Percentiles rank a stretch among this genome's conserved stretches.
These are phyloP conservation scores for Agriotes lineatus DNA, from an alignment of 2,888 invertebrate species.

Conservation along the genomic window DNA sequence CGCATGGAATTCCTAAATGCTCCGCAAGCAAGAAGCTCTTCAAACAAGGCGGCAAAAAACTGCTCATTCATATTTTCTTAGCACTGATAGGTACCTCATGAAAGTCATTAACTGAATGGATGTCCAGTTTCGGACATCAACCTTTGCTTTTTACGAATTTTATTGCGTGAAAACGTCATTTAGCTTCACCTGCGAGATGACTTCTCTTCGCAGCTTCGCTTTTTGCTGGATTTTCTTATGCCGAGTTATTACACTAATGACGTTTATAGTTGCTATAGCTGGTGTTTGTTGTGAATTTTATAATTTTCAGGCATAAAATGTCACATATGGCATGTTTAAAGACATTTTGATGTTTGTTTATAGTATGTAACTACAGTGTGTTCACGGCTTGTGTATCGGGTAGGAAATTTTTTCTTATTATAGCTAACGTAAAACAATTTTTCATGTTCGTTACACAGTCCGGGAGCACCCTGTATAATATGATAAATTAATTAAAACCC, in stretches of 20 bases:
- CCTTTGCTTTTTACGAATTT: constrained; percentile 11
- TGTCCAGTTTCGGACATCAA: constrained; percentile 17
- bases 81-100: constrained; percentile 1
- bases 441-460: too few species aligned
- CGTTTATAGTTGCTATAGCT: too few species aligned
- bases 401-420: too few species aligned
- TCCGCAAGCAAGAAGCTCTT: background rate
- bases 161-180: constrained; percentile 5
- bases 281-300: too few species aligned
- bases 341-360: too few species aligned
- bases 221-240: background rate
- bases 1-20: constrained; percentile 1
- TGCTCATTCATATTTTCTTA: constrained; percentile 12
- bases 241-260: background rate
- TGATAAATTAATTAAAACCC: too few species aligned
- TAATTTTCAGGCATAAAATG: too few species aligned
- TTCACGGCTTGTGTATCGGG: too few species aligned
- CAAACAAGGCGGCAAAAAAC: constrained; percentile 4
- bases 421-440: too few species aligned
- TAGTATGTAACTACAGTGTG: too few species aligned
- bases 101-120: constrained; percentile 18
- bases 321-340: too few species aligned
- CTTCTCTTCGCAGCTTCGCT: background rate
- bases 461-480: too few species aligned
- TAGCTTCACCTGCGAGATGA: background rate